Base-by-base conservation (phyloP, 1,140 invertebrate species). In the Cataglyphis hispanica region DNA sequence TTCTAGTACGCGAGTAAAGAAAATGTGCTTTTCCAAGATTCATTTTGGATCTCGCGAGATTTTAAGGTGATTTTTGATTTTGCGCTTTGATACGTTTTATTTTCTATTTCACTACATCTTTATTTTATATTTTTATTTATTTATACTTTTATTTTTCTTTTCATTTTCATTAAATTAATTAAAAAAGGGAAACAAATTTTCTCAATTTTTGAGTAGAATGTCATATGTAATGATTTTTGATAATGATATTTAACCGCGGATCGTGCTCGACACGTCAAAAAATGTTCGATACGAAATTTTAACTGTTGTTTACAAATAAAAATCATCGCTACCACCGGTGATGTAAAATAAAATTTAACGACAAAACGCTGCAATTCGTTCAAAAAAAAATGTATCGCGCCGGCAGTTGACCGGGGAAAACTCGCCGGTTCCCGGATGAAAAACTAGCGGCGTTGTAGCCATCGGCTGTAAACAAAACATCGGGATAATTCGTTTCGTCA, bases 391-490 rank as follows among this genome's bases (percentile, higher is more conserved):
- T 25, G 25, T 69, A 22, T 61, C 53, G 53, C 19, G 25, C 27
- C 78, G 53, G 25, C 53, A 58, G 78, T 60, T 60, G 78, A 83
- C 43, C 66, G 66, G 78, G 50, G 53, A 46, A 72, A 83, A 83
- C 72, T 72, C 78, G n/a, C 40, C 37, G 56, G 25, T 83, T 56
- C 4, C 53, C 27, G 37, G 34, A 83, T 74, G 78, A 74, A 83
- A 83, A 83, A 74, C 46, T 69, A 50, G 34, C 43, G 61, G 60
- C 78, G 37, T 74, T 69, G 50, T 83, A 83, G 67, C 78, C 67
- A 74, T 72, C 40, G 78, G 67, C 67, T 74, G 78, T 74, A 83
- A 83, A 83, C 67, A 83, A 83, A 83, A 83, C 78, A 34, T 46
- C 1, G 53, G 22, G 67, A 74, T 83, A 83, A 83, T 83, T 83